Evolutionary conservation across 2,797 vertebrate genomes (phyloP).

Genomic region (Buphagus erythrorhynchus): DNA sequence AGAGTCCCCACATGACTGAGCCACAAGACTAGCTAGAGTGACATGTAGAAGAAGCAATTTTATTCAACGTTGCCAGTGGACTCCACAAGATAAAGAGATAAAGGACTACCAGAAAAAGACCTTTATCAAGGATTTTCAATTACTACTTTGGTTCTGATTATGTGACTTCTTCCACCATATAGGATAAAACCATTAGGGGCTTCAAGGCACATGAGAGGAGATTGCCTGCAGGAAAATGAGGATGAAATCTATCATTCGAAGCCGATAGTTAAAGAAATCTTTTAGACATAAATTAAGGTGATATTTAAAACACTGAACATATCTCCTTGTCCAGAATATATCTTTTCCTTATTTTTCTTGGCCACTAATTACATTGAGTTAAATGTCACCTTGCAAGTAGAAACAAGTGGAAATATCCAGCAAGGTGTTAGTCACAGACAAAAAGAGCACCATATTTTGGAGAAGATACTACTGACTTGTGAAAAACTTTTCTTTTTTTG

Average conservation of each 20-base stretch:
- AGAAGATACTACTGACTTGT: not conserved
- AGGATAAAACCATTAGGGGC: not conserved
- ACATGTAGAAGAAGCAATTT: not conserved
- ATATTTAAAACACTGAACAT: not conserved
- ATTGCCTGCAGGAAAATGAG: not conserved
- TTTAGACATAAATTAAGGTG: not conserved
- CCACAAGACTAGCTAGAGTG: not conserved
- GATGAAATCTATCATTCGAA: not conserved
- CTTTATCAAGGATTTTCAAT: not conserved
- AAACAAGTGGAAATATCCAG: not conserved
- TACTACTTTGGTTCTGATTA: not conserved
- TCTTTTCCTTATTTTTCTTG: not conserved
- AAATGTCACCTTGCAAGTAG: not conserved
- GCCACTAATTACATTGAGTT: not conserved
- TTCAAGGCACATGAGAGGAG: not conserved
- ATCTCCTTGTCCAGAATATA: not conserved
- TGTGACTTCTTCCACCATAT: not conserved
- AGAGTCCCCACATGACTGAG: not conserved
- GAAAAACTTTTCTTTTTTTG: not conserved
- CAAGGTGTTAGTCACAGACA: not conserved
- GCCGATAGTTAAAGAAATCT: not conserved
- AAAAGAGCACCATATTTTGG: not conserved
- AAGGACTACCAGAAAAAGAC: not conserved
- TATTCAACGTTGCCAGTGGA: rapidly evolving
- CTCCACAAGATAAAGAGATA: not conserved